Evolutionary conservation across 2,113 vertebrate species (phyloP).

Genomic region (Theristicus caerulescens): DNA sequence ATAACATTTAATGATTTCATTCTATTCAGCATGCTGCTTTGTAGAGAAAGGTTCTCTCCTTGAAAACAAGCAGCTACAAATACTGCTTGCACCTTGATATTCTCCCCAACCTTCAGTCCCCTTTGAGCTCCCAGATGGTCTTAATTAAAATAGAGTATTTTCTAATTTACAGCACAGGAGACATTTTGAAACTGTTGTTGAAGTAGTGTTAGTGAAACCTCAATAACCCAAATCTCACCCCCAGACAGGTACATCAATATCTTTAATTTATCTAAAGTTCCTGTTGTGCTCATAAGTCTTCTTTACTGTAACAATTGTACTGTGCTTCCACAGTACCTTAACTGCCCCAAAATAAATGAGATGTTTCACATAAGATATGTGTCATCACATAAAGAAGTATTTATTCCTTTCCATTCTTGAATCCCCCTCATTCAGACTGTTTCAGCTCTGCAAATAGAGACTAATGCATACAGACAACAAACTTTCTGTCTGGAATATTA

Average conservation of each 20-base stretch:
- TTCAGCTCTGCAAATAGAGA: not conserved
- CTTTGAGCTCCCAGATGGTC: conserved; percentile 36
- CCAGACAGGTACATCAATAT: not conserved
- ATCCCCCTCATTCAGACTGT: not conserved
- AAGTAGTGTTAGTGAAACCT: conserved; percentile 57
- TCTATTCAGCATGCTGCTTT: not conserved
- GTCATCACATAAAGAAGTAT: not conserved
- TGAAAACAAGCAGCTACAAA: conserved; percentile 6
- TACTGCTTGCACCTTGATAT: not conserved
- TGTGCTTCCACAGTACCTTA: not conserved
- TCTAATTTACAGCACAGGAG: conserved; percentile 70
- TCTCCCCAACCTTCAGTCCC: not conserved
- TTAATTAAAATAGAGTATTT: conserved; percentile 61
- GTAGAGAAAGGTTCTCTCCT: not conserved
- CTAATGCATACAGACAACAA: not conserved
- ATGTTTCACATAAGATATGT: not conserved
- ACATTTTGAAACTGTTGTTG: conserved; percentile 56
- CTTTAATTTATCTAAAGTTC: conserved; percentile 52
- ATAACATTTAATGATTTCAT: not conserved
- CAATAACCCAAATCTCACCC: conserved; percentile 40
- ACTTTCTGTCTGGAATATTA: not conserved
- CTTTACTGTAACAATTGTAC: conserved; percentile 35
- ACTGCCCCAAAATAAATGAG: not conserved
- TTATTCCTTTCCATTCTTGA: not conserved
- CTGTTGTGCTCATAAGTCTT: conserved; percentile 32